These are phyloP conservation scores for Prinia subflava DNA, from an alignment of 2,113 vertebrate genomes.

Conservation along the genomic window DNA sequence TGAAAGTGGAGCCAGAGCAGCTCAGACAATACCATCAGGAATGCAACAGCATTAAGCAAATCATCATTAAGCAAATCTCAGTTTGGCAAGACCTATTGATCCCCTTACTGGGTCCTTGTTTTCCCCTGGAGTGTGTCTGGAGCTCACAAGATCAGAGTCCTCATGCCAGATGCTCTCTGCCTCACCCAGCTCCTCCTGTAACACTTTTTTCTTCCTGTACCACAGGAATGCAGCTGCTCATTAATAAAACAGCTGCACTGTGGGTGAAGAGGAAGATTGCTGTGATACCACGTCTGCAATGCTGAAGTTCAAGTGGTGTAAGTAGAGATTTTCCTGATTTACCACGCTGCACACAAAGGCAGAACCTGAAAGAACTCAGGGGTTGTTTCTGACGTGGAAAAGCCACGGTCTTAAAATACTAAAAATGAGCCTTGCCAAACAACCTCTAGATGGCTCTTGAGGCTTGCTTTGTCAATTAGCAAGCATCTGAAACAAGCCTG, in stretches of 20 bases:
- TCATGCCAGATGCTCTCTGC: not conserved
- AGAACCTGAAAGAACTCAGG: not conserved
- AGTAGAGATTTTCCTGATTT: not conserved
- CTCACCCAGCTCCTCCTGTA: not conserved
- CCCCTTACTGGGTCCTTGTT: not conserved
- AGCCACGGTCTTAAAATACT: not conserved
- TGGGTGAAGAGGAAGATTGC: not conserved
- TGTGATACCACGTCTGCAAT: not conserved
- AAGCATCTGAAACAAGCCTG: not conserved
- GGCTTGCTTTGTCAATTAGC: slow-evolving; percentile 54
- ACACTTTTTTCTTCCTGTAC: not conserved
- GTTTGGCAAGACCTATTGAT: not conserved
- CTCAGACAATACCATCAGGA: not conserved
- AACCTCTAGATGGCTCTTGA: slow-evolving; percentile 66
- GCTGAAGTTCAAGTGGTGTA: not conserved
- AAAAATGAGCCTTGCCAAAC: not conserved
- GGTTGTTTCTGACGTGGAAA: not conserved
- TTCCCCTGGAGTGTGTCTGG: not conserved
- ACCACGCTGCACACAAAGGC: not conserved
- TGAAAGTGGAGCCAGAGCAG: not conserved
- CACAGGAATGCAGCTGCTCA: not conserved
- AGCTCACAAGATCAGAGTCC: not conserved
- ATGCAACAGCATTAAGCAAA: not conserved
- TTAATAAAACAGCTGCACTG: not conserved
- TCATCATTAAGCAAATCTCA: not conserved